Evolutionary conservation across 2,113 vertebrate genomes (phyloP).

Genomic region (Thamnaconus septentrionalis): DNA sequence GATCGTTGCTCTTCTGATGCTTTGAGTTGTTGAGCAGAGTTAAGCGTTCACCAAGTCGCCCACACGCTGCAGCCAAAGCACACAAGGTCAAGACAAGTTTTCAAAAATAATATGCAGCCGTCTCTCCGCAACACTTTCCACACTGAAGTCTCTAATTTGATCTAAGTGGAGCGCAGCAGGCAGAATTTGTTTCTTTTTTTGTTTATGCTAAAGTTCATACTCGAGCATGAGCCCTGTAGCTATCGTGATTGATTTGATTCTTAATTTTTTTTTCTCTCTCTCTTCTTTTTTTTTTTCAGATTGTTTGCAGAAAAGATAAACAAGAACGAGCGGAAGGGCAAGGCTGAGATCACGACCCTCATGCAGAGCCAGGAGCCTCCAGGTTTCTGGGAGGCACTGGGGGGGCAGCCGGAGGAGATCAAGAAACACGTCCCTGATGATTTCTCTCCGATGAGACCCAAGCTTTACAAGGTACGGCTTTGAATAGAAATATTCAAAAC

Average conservation of each 20-base stretch:
- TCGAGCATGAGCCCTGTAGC: too few species aligned
- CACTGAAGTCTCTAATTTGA: too few species aligned
- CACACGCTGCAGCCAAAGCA: too few species aligned
- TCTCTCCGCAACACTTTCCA: too few species aligned
- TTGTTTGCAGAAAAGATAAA: slow-evolving; percentile 98
- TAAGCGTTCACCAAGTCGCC: too few species aligned
- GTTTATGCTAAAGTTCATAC: too few species aligned
- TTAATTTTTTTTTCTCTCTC: not conserved
- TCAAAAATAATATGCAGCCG: too few species aligned
- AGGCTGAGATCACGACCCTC: slow-evolving; percentile 85
- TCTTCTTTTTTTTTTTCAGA: slow-evolving; percentile 59
- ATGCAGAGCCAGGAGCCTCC: slow-evolving; percentile 86
- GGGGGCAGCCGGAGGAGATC: slow-evolving; percentile 92
- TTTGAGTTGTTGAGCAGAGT: too few species aligned
- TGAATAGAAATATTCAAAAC: not conserved
- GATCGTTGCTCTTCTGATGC: too few species aligned
- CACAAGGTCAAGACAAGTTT: too few species aligned
- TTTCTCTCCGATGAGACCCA: slow-evolving; percentile 87
- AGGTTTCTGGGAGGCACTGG: slow-evolving; percentile 88
- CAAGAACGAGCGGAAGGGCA: slow-evolving; percentile 95
- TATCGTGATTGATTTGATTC: not conserved
- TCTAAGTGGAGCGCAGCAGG: too few species aligned
- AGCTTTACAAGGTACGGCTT: slow-evolving; percentile 89
- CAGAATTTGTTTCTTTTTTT: too few species aligned
- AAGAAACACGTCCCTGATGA: slow-evolving; percentile 87